Evolutionary conservation across 2,888 invertebrate species (phyloP), one percentile per base, ranked within the genome.

Genomic region (Listrodromus nycthemerus): DNA sequence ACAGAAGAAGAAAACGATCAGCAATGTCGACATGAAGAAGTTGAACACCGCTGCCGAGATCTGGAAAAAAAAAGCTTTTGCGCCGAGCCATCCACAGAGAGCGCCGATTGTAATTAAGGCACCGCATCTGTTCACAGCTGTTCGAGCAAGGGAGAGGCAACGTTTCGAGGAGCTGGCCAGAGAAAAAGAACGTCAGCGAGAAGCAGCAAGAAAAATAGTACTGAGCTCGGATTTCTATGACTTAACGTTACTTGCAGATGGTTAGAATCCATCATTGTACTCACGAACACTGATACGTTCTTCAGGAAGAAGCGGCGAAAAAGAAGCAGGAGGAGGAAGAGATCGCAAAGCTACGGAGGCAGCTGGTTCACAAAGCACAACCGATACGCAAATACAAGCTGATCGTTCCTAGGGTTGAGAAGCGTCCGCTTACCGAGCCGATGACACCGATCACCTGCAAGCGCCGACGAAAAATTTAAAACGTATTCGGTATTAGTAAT

Each of bases 351-450:
- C 37, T 90, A 7, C 86, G 90, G 55, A 86, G 78, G 27, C 24
- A 80, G 67, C 78, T 79, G 16, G 85, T 88, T 30, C 87, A 86
- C 75, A 90, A 88, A 70, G 86, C 88, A 16, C 84, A 87, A 63
- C 89, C 90, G 0, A 80, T 89, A 50, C 87, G 80, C 5, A 86
- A 82, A 58, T 90, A 86, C 67, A 87, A 84, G 33, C 8, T 61
- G 24, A n/a, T 30, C 0, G 55, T 87, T 5, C 84, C 87, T 5
- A 30, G 10, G 37, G 45, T 85, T 4, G 27, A 80, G 1, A 90
- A 90, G 80, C 88, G 90, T 37, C 86, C 88, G 0, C 70, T 88
- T 2, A 70, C 85, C 1, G 87, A 90, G 6, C 86, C 89, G 0
- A 55, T 69, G 6, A 80, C 81, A 19, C 89, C 88, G 2, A 6